Evolutionary conservation across 2,797 vertebrate genomes (phyloP), one percentile per base, ranked within the genome.

Genomic region (Helarctos malayanus): DNA sequence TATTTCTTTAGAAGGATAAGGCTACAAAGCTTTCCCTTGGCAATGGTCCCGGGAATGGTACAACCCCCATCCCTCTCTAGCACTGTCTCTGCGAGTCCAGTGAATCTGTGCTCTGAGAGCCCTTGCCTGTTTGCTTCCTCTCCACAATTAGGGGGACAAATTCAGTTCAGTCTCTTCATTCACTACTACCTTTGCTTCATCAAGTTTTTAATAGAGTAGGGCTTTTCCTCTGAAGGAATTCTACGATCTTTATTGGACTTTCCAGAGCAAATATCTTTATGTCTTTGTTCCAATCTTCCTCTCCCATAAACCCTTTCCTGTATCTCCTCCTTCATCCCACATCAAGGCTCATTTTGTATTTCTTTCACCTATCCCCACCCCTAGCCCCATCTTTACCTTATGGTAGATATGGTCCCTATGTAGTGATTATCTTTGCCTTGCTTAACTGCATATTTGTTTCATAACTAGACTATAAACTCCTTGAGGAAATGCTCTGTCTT

Each of bases 391-490:
- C 18, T 21, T 69, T 8, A 47, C 1, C 12, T 27, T 41, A 12
- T 25, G 15, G 11, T 52, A 49, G 54, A 45, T 47, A 45, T 1
- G 19, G 11, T 7, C 8, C 54, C 16, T 57, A 2, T 10, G 3
- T 38, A 23, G 32, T 15, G 13, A 88, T 82, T 75, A 56, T 16
- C 8, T 35, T 73, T 75, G 79, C 38, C 57, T 65, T 71, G 12
- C 45, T 91, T 94, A 59, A 80, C 47, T 95, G 29, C 45, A 32
- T 35, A 69, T 84, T 91, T 76, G 5, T 73, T 83, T 96, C 57
- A 38, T 19, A 83, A 81, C 11, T 83, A 87, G 27, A 65, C 29
- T 49, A 61, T 47, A 71, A 80, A 81, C 63, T 75, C 79, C 56
- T 75, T 92, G 21, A 95, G 56, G 32, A 85, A 23, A 78, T 49